A percentile compares a stretch with the other conserved stretches of the same genome.
Evolutionary conservation across 2,113 vertebrate species (phyloP).

Genomic region (Sialia sialis): DNA sequence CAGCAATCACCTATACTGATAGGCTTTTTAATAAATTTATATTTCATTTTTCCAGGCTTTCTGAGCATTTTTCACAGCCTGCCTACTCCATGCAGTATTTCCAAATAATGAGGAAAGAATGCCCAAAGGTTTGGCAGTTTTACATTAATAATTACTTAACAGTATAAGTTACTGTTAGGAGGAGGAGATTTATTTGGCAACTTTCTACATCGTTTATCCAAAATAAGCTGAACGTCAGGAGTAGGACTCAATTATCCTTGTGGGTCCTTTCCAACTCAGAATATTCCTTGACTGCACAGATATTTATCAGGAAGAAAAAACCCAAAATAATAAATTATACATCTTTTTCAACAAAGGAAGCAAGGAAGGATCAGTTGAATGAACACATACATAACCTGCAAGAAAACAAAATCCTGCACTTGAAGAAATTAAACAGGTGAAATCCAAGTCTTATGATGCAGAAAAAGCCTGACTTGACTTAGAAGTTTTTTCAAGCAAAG

Average conservation of each 20-base stretch:
- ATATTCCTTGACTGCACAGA: not conserved
- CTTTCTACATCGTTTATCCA: not conserved
- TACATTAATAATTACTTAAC: not conserved
- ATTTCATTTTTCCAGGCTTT: not conserved
- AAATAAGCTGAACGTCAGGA: not conserved
- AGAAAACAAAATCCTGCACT: not conserved
- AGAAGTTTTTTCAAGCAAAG: not conserved
- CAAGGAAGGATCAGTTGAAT: not conserved
- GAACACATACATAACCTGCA: not conserved
- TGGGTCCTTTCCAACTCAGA: not conserved
- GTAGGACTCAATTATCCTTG: not conserved
- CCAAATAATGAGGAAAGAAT: not conserved
- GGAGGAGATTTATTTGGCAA: not conserved
- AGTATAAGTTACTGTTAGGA: not conserved
- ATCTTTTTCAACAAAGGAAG: not conserved
- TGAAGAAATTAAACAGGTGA: not conserved
- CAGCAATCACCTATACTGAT: not conserved
- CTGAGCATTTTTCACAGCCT: not conserved
- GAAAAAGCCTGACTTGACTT: not conserved
- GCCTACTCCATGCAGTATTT: not conserved
- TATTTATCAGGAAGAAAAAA: not conserved
- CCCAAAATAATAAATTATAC: not conserved
- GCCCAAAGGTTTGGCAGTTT: not conserved
- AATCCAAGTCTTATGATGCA: not conserved
- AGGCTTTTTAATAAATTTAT: not conserved